Percentiles rank a stretch among this genome's conserved stretches.
These are phyloP conservation scores for Addax nasomaculatus DNA, from an alignment of 2,113 vertebrate genomes.

Conservation along the genomic window DNA sequence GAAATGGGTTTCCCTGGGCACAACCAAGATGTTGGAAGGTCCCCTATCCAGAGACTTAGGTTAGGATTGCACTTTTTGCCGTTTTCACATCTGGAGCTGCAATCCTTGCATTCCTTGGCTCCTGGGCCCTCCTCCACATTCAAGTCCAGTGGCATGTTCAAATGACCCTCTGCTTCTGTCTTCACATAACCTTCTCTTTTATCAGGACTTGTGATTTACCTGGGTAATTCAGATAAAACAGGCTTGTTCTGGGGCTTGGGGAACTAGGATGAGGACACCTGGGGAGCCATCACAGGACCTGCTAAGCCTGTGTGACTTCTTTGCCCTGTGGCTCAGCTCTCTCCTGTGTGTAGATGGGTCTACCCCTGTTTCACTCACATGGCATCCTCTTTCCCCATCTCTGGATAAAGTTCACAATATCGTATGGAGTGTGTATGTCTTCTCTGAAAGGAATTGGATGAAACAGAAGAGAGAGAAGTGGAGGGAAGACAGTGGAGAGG, in stretches of 20 bases:
- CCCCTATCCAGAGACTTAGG: not conserved
- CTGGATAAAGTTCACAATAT: not conserved
- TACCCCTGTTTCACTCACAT: not conserved
- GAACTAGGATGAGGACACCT: not conserved
- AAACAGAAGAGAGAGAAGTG: not conserved
- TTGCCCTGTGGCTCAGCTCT: accelerated
- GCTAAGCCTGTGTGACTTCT: not conserved
- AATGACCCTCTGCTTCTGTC: not conserved
- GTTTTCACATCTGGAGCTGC: not conserved
- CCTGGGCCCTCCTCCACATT: not conserved
- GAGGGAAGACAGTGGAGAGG: not conserved
- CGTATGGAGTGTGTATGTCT: not conserved
- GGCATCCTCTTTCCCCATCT: not conserved
- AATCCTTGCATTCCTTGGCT: not conserved
- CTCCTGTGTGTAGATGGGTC: not conserved
- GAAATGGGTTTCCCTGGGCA: not conserved
- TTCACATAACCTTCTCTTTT: not conserved
- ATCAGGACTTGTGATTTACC: not conserved
- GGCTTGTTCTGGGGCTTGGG: accelerated
- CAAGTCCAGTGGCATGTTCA: not conserved
- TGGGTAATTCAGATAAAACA: not conserved
- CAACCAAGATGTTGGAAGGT: not conserved
- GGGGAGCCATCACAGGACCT: not conserved
- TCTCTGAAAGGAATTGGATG: not conserved
- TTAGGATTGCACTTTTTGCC: not conserved